These are phyloP conservation scores for Acleris cristana DNA, from an alignment of 2,888 invertebrate genomes.

Conservation along the genomic window DNA sequence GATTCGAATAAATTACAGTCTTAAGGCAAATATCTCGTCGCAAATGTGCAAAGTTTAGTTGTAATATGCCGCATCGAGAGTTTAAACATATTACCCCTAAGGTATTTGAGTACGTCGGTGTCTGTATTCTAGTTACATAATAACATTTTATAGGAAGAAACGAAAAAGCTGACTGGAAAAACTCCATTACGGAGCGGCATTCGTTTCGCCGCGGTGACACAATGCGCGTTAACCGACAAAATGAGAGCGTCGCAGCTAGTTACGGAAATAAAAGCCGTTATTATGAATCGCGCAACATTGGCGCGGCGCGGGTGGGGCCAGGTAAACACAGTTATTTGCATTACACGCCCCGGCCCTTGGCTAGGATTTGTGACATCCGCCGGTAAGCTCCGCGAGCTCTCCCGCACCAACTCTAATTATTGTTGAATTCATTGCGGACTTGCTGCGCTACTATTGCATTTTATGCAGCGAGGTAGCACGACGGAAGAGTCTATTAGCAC, in stretches of 20 bases:
- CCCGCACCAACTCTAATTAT: constrained; percentile 62
- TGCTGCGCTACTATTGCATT: constrained; percentile 60
- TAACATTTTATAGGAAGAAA: constrained; percentile 61
- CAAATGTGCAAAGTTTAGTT: constrained; percentile 46
- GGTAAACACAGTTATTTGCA: constrained; percentile 76
- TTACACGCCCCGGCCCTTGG: constrained; percentile 68
- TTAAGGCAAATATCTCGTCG: constrained; percentile 35
- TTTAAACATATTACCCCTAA: constrained; percentile 57
- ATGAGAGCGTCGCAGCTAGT: constrained; percentile 76
- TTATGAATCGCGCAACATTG: constrained; percentile 63
- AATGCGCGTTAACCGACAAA: constrained; percentile 78
- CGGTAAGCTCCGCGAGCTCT: constrained; percentile 62
- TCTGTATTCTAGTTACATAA: constrained; percentile 69
- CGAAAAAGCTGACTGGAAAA: constrained; percentile 74
- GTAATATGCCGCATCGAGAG: constrained; percentile 52
- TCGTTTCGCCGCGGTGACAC: constrained; percentile 69
- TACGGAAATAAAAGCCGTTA: constrained; percentile 78
- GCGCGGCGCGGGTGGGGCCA: constrained; percentile 53
- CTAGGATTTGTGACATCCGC: constrained; percentile 77
- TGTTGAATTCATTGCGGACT: constrained; percentile 62
- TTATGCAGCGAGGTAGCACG: constrained; percentile 41
- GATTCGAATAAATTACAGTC: constrained; percentile 39
- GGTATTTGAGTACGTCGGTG: constrained; percentile 66
- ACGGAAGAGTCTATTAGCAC: no score
- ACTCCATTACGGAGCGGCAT: constrained; percentile 74